Evolutionary conservation across 2,888 invertebrate genomes (phyloP).

Genomic region (Napeogenes inachia): DNA sequence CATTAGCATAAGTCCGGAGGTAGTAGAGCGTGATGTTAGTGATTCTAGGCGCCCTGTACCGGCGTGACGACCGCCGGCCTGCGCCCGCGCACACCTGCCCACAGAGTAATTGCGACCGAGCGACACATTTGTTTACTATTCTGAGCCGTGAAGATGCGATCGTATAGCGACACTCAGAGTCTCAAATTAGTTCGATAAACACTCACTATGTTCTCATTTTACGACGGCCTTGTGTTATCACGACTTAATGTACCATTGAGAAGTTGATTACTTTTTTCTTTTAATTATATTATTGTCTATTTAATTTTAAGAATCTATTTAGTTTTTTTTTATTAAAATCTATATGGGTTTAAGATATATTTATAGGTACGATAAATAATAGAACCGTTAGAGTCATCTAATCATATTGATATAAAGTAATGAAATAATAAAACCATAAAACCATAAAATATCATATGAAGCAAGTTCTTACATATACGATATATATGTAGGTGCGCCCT

Average conservation of each 20-base stretch:
- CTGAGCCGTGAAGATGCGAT: constrained; percentile 76
- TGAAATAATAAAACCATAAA: constrained; percentile 12
- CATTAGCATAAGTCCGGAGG: constrained; percentile 73
- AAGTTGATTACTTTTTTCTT: neutral
- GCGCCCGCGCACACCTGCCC: constrained; percentile 37
- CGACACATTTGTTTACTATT: constrained; percentile 77
- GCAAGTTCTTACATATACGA: constrained; percentile 25
- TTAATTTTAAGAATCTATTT: neutral
- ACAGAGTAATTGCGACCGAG: constrained; percentile 63
- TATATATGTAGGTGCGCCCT: constrained; percentile 25
- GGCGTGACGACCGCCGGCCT: neutral
- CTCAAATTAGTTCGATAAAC: constrained; percentile 69
- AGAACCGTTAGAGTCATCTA: constrained; percentile 5
- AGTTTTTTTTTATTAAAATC: neutral
- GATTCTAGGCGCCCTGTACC: constrained; percentile 39
- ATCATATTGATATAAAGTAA: constrained; percentile 16
- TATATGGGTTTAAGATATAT: neutral
- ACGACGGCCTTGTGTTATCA: constrained; percentile 24
- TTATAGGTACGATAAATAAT: neutral
- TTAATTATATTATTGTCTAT: neutral
- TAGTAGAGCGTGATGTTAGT: constrained; percentile 68
- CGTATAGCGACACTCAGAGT: constrained; percentile 57
- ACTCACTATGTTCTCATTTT: constrained; percentile 34
- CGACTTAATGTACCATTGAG: constrained; percentile 7
- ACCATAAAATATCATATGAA: constrained; percentile 18